Evolutionary conservation across 2,113 vertebrate genomes (phyloP).

Genomic region (Mirza zaza): DNA sequence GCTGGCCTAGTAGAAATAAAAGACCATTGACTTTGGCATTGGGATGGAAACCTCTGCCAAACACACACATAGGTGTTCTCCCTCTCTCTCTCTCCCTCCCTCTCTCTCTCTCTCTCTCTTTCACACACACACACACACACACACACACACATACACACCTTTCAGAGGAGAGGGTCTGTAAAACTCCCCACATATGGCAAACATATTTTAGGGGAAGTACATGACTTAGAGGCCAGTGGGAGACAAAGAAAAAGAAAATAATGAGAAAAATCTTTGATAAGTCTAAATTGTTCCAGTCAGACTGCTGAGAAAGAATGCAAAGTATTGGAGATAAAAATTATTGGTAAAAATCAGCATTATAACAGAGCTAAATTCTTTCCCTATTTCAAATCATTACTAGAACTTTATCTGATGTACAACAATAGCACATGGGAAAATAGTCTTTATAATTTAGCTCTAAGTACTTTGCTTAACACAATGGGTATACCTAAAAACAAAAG

Average conservation of each 20-base stretch:
- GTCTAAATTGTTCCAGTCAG: slow-evolving; percentile 67
- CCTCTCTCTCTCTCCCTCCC: background rate
- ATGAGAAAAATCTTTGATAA: slow-evolving; percentile 74
- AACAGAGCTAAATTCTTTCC: slow-evolving; percentile 33
- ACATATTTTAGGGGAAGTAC: slow-evolving; percentile 75
- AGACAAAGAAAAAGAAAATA: slow-evolving; percentile 79
- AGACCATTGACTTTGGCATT: slow-evolving; percentile 54
- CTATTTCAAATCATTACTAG: background rate
- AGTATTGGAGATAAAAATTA: slow-evolving; percentile 60
- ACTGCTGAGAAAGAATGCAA: slow-evolving; percentile 58
- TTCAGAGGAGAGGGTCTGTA: slow-evolving; percentile 59
- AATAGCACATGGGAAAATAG: background rate
- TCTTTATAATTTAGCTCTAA: background rate
- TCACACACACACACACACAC: background rate
- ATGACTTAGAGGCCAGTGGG: slow-evolving; percentile 66
- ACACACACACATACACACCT: slow-evolving; percentile 35
- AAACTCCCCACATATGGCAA: slow-evolving; percentile 75
- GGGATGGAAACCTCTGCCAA: slow-evolving; percentile 41
- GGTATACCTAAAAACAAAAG: background rate
- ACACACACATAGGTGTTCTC: background rate
- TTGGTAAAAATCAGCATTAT: slow-evolving; percentile 62
- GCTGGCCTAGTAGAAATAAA: slow-evolving; percentile 59
- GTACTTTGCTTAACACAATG: background rate
- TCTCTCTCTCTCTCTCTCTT: background rate
- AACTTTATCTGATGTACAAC: background rate